phyloP scores from a whole-genome alignment of 2,113 vertebrate genomes.

The Sylvilagus bachmani region DNA sequence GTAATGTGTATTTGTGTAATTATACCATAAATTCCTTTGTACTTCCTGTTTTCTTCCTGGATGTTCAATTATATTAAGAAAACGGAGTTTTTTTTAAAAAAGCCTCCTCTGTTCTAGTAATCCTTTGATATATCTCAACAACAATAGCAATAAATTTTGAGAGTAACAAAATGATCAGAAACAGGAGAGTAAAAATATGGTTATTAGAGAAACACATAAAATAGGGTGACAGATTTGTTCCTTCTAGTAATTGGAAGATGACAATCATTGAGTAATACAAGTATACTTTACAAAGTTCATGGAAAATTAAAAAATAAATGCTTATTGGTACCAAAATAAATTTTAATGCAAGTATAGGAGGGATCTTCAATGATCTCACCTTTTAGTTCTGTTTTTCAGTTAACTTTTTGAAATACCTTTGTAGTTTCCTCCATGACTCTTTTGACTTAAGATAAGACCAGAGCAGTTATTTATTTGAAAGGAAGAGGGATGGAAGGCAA shows the following conservation, averaged over 20 bases:
- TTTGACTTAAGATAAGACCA: slow-evolving; percentile 27
- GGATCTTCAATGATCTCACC: no score
- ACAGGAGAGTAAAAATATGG: background rate
- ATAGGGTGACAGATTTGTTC: background rate
- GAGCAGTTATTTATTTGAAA: background rate
- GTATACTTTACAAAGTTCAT: no score
- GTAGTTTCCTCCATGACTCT: background rate
- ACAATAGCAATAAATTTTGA: slow-evolving; percentile 13
- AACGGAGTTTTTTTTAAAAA: slow-evolving; percentile 37
- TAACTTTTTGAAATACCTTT: no score
- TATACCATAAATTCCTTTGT: slow-evolving; percentile 28
- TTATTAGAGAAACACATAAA: background rate
- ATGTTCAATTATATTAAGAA: slow-evolving; percentile 11
- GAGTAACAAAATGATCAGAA: background rate
- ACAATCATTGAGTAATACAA: background rate
- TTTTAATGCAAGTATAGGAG: no score
- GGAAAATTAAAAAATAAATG: no score
- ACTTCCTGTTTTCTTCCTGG: slow-evolving; percentile 27
- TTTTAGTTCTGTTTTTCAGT: no score
- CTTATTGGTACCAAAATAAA: no score
- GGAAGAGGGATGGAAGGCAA: background rate
- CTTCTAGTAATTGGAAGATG: slow-evolving; percentile 34
- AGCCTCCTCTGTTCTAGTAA: background rate
- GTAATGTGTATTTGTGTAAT: background rate
- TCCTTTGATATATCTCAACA: background rate